Evolutionary conservation across 2,888 invertebrate genomes (phyloP).

Genomic region (Tetramorium bicarinatum): DNA sequence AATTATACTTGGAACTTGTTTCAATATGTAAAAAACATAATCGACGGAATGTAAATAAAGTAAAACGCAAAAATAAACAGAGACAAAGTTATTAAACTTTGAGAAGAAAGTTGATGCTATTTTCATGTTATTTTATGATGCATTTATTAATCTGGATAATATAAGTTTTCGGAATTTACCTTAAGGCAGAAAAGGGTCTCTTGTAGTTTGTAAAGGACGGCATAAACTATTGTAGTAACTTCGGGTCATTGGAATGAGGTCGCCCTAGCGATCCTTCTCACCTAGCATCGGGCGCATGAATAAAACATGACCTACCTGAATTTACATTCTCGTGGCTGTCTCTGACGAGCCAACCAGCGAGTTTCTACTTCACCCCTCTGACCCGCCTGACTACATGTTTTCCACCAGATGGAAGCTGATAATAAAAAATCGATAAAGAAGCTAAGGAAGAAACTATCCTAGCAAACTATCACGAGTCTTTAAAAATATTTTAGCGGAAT

Average conservation of each 20-base stretch:
- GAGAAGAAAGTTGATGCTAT: background rate
- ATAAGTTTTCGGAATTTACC: background rate
- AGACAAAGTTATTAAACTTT: background rate
- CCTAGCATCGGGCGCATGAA: constrained; percentile 66
- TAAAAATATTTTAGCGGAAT: background rate
- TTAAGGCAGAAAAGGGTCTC: background rate
- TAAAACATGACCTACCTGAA: constrained; percentile 69
- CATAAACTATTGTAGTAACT: constrained; percentile 9
- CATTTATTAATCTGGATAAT: background rate
- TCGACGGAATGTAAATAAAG: background rate
- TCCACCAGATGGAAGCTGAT: constrained; percentile 51
- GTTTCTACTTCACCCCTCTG: background rate
- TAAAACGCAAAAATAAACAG: background rate
- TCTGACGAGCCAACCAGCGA: constrained; percentile 51
- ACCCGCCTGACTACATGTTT: background rate
- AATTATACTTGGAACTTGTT: background rate
- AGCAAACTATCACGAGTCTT: background rate
- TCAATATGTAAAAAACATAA: background rate
- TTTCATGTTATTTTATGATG: background rate
- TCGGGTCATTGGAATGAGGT: constrained; percentile 37
- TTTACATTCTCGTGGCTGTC: constrained; percentile 65
- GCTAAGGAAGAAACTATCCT: constrained; percentile 39
- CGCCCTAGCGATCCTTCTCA: constrained; percentile 46
- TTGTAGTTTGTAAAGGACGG: background rate
- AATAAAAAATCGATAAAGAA: constrained; percentile 73